Percentiles rank a stretch among this genome's conserved stretches.
phyloP scores from a whole-genome alignment of 1,140 invertebrate species.

The Yoshiicerus persimilis region DNA sequence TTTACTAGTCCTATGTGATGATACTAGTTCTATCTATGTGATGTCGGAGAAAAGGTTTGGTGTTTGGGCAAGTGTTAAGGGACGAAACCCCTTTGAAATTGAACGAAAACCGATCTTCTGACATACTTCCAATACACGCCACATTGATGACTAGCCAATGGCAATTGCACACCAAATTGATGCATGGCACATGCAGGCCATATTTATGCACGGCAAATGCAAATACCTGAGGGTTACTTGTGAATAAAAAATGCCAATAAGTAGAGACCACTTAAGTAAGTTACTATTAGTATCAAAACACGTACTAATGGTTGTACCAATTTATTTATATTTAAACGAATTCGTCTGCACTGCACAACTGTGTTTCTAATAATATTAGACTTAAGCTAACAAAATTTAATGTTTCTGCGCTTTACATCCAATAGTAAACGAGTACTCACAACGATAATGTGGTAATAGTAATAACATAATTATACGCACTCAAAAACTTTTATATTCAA shows the following conservation, averaged over 20 bases:
- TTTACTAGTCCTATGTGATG: no score
- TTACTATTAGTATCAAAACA: background rate
- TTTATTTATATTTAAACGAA: background rate
- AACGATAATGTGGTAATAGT: background rate
- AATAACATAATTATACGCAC: background rate
- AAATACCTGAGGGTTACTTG: no score
- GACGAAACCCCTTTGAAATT: no score
- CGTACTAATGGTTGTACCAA: background rate
- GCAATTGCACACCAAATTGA: no score
- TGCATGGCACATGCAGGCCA: no score
- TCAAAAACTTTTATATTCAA: background rate
- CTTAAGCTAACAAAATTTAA: background rate
- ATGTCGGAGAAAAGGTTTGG: no score
- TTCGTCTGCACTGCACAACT: background rate
- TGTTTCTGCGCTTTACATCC: background rate
- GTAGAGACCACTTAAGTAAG: background rate
- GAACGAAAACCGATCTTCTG: no score
- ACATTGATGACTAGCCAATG: no score
- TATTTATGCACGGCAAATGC: no score
- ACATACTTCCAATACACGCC: no score
- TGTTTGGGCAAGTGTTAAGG: no score
- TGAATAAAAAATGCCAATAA: background rate
- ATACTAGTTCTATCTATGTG: no score
- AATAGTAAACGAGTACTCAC: background rate
- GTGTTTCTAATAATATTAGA: background rate